phyloP scores from a whole-genome alignment of 2,888 invertebrate genomes.

The Mythimna vitellina region DNA sequence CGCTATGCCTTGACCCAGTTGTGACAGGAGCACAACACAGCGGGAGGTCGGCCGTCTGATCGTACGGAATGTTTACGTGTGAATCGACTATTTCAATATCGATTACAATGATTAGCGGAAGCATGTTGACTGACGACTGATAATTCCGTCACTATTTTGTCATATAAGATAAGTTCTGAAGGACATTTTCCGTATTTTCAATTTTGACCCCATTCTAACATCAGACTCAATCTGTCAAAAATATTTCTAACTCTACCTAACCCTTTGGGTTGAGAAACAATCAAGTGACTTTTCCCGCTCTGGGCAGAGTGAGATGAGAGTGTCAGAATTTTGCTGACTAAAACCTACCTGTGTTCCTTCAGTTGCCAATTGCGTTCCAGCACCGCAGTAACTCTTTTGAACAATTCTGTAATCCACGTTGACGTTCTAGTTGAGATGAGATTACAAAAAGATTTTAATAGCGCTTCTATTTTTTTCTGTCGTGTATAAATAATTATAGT shows the following conservation, averaged over 20 bases:
- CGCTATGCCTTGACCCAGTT: slow-evolving; percentile 62
- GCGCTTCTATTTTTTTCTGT: too few relatives aligned
- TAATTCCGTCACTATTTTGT: slow-evolving; percentile 12
- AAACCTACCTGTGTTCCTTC: too few relatives aligned
- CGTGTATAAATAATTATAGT: too few relatives aligned
- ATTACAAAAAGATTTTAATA: background rate
- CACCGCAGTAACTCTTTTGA: background rate
- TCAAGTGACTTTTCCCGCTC: too few relatives aligned
- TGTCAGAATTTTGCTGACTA: too few relatives aligned
- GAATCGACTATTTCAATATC: slow-evolving; percentile 50
- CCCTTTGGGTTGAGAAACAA: too few relatives aligned
- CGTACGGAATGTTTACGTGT: slow-evolving; percentile 59
- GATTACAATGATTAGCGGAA: slow-evolving; percentile 36
- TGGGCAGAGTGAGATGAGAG: too few relatives aligned
- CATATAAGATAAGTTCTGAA: background rate
- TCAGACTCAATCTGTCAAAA: background rate
- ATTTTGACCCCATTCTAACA: background rate
- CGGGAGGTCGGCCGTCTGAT: slow-evolving; percentile 46
- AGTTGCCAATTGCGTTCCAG: too few relatives aligned
- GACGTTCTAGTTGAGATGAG: background rate
- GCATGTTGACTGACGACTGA: background rate
- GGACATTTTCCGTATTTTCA: background rate
- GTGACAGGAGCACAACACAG: slow-evolving; percentile 60
- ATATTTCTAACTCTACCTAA: background rate
- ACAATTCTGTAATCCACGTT: background rate